Percentiles rank a stretch among this genome's conserved stretches.
Conservation (phyloP, 2,797 vertebrate species). For the Luscinia megarhynchos region DNA sequence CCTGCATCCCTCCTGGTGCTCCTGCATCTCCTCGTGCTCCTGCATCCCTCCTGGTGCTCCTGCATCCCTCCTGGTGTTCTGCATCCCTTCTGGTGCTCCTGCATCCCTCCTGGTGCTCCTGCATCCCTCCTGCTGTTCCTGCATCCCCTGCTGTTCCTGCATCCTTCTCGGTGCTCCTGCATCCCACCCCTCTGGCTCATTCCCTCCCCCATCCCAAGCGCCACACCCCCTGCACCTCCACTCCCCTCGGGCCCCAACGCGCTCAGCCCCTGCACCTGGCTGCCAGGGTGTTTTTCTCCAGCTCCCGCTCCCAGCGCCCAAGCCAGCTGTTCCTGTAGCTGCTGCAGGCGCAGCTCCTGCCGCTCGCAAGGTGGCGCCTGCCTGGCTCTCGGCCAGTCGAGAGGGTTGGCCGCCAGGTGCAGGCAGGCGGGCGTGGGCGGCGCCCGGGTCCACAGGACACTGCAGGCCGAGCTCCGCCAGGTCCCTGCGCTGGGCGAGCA, state of each 20-base stretch:
- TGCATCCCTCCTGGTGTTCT: no score
- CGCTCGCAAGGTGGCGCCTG: conserved; percentile 78
- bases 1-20: no score
- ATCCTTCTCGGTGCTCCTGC: no score
- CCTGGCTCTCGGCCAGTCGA: conserved; percentile 81
- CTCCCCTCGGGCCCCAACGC: rapidly evolving
- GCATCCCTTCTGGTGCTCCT: no score
- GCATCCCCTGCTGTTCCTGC: no score
- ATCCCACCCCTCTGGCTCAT: neutral
- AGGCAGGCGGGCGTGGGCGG: conserved; percentile 84
- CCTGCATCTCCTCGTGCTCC: no score
- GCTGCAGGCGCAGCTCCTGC: conserved; percentile 78
- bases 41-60: no score
- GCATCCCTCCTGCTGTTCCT: no score
- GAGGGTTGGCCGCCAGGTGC: conserved; percentile 78
- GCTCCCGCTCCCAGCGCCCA: conserved; percentile 79
- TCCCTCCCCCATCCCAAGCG: no score
- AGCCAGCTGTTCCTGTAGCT: conserved; percentile 88
- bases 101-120: no score
- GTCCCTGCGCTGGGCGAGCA: conserved; percentile 79
- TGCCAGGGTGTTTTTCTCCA: conserved; percentile 83
- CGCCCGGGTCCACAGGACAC: conserved; percentile 80
- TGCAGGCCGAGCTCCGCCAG: conserved; percentile 87
- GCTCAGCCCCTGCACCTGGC: conserved; percentile 74
- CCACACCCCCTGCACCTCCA: no score